A percentile compares a stretch with the other conserved stretches of the same genome.
Conservation (phyloP, 2,797 vertebrate genomes). For the Xerus rutilus region DNA sequence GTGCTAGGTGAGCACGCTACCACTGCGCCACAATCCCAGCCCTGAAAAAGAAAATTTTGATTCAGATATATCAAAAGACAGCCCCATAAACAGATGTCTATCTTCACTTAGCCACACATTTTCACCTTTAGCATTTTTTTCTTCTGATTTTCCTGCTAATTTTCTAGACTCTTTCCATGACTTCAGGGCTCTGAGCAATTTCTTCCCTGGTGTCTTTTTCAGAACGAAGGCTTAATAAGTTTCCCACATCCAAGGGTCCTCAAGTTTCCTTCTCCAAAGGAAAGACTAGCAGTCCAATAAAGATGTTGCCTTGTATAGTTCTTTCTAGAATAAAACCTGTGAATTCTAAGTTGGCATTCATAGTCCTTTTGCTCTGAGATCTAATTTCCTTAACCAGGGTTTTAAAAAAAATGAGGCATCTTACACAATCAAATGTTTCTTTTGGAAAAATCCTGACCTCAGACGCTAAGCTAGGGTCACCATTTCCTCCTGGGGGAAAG, state of each 20-base stretch:
- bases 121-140: constrained; percentile 37
- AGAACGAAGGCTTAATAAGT: constrained; percentile 50
- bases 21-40: too few relatives aligned
- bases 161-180: constrained; percentile 58
- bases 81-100: not conserved
- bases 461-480: not conserved
- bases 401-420: not conserved
- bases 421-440: constrained; percentile 21
- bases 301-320: not conserved
- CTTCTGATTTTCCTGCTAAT: not conserved
- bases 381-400: constrained; percentile 43
- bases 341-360: constrained; percentile 41
- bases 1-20: too few relatives aligned
- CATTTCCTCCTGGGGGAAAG: not conserved
- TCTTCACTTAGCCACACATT: not conserved
- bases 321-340: constrained; percentile 25
- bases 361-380: not conserved
- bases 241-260: constrained; percentile 15
- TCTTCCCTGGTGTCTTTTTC: constrained; percentile 51
- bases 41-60: constrained; percentile 26
- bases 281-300: not conserved
- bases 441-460: not conserved
- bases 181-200: not conserved
- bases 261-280: constrained; percentile 38
- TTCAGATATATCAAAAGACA: not conserved